Evolutionary conservation across 1,140 invertebrate genomes (phyloP), one percentile per base, ranked within the genome.

Genomic region (Venustaconcha ellipsiformis): DNA sequence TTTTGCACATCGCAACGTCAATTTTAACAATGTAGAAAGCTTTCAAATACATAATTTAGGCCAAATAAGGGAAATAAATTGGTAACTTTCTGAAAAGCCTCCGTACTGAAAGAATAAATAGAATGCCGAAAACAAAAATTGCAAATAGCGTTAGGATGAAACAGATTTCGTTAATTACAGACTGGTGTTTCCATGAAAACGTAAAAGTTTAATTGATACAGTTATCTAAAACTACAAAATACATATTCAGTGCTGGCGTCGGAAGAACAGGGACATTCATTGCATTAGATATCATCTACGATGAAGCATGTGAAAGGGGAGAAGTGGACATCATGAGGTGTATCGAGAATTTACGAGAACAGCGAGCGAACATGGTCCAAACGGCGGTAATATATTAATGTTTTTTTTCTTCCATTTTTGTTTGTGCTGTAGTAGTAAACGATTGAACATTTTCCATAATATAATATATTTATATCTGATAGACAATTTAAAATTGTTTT

Each of bases 261-360:
- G 88, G 88, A 1, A 72, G 88, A 37, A 88, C 88, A 1, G 88
- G 89, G 2, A 88, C 88, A 8, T 89, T 85, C 71, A 88, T 90
- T n/a, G 87, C 88, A 17, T 74, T 90, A 2, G 85, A 88, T 60
- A 78, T 76, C 14, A 74, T 89, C 14, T 65, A 81, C 11, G 76
- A 88, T 30, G 76, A 87, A 63, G 81, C 82, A 1, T 72, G 80
- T 23, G 65, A 59, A 15, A 69, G 82, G 23, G 78, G 80, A 14
- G 66, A 76, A 18, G 84, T 90, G 1, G 83, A 88, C 63, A 75
- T 88, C 0, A 85, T 79, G 60, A 65, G 67, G 12, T 84, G 81
- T 74, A 86, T 89, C 8, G 67, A 82, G 18, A 81, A 79, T 4
- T 79, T 90, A 66, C 70, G 89, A 26, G 70, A 82, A 30, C 79